These are phyloP conservation scores for Spinus olivaceus DNA, from an alignment of 2,797 vertebrate genomes.

Conservation along the genomic window DNA sequence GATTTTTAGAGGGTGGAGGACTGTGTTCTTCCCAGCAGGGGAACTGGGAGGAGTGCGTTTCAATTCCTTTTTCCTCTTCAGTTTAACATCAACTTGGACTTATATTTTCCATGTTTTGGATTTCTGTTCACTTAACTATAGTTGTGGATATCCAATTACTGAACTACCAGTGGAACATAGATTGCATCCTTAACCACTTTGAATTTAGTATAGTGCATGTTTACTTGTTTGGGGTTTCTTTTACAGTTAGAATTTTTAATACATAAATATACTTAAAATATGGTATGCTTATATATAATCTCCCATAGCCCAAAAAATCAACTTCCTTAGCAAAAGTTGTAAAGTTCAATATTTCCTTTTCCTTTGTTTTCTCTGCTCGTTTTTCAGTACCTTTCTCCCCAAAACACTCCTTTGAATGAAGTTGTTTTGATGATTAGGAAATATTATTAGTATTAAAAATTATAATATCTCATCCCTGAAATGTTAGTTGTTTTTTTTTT, in stretches of 20 bases:
- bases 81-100: neutral
- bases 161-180: neutral
- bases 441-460: neutral
- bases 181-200: neutral
- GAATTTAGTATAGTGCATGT: neutral
- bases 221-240: neutral
- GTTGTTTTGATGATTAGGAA: neutral
- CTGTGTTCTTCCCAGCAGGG: neutral
- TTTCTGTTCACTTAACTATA: neutral
- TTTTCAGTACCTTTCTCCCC: neutral
- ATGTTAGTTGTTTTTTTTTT: accelerated
- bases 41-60: neutral
- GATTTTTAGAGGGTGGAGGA: neutral
- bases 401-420: neutral
- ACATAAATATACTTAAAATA: neutral
- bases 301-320: neutral
- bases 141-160: neutral
- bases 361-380: neutral
- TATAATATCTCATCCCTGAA: neutral
- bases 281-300: neutral
- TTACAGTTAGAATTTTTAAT: neutral
- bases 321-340: neutral
- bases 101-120: neutral
- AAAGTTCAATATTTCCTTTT: neutral
- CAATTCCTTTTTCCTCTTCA: neutral